Evolutionary conservation across 1,140 invertebrate genomes (phyloP).

Genomic region (Spodoptera frugiperda): DNA sequence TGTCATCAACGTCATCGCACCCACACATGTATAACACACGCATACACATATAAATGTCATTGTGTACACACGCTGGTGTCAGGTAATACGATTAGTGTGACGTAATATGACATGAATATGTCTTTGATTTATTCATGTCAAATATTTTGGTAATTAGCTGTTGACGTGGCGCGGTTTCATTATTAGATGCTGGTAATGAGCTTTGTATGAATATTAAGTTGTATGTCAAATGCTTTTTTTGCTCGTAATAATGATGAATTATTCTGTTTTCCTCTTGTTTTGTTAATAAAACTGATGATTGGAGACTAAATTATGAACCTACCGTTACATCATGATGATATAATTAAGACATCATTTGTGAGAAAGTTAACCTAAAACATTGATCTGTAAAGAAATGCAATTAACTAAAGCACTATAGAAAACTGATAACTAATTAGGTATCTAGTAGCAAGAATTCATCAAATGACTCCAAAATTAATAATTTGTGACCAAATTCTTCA

Average conservation of each 20-base stretch:
- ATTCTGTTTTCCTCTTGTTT: too few relatives aligned
- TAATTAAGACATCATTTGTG: too few relatives aligned
- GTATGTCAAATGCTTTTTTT: not conserved
- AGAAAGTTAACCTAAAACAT: too few relatives aligned
- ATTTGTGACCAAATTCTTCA: too few relatives aligned
- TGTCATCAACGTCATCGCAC: constrained; percentile 65
- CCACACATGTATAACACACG: constrained; percentile 18
- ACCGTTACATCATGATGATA: too few relatives aligned
- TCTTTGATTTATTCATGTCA: constrained; percentile 54
- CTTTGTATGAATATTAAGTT: not conserved
- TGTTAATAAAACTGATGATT: too few relatives aligned
- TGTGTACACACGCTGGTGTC: constrained; percentile 1
- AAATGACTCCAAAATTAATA: too few relatives aligned
- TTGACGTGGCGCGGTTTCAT: constrained; percentile 26
- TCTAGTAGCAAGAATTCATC: too few relatives aligned
- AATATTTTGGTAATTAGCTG: constrained; percentile 42
- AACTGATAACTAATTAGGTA: too few relatives aligned
- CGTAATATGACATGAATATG: constrained; percentile 61
- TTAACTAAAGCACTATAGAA: too few relatives aligned
- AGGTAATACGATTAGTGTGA: constrained; percentile 61
- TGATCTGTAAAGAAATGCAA: too few relatives aligned
- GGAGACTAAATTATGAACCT: too few relatives aligned
- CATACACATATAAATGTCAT: constrained; percentile 8
- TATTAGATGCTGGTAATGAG: not conserved
- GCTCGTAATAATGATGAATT: not conserved